phyloP scores from a whole-genome alignment of 2,113 vertebrate species.

The Typhlomys cinereus region DNA sequence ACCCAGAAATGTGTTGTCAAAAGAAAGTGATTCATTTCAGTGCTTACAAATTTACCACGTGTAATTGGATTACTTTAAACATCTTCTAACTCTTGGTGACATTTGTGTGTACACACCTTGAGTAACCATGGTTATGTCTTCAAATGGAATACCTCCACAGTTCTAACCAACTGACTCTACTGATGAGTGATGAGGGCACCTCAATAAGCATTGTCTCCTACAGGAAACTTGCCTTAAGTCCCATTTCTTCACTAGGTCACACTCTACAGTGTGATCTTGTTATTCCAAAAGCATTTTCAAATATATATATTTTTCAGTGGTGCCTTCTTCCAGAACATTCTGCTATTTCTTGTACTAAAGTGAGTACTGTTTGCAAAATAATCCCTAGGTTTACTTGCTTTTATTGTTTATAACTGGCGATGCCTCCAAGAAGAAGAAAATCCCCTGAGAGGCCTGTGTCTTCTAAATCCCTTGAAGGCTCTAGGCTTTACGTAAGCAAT shows the following conservation, averaged over 20 bases:
- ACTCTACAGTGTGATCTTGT: slow-evolving; percentile 37
- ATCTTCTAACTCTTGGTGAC: not conserved
- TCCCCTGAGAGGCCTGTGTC: slow-evolving; percentile 62
- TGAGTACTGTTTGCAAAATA: not conserved
- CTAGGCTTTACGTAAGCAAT: not conserved
- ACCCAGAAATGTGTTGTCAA: not conserved
- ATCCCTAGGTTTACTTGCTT: slow-evolving; percentile 7
- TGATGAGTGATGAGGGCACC: not conserved
- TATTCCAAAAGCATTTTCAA: slow-evolving; percentile 30
- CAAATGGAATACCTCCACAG: slow-evolving; percentile 17
- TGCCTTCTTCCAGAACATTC: not conserved
- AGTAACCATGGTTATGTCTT: slow-evolving; percentile 54
- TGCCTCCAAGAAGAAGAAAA: slow-evolving; percentile 76
- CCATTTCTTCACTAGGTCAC: not conserved
- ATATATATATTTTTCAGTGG: not conserved
- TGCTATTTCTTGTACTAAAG: not conserved
- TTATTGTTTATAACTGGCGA: slow-evolving; percentile 49
- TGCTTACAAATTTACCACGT: not conserved
- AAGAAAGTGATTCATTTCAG: not conserved
- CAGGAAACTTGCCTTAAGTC: slow-evolving; percentile 9
- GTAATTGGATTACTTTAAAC: not conserved
- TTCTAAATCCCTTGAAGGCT: slow-evolving; percentile 50
- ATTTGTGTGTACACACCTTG: not conserved
- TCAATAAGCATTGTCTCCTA: not conserved
- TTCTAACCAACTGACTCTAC: slow-evolving; percentile 44